Base-by-base conservation (phyloP, 2,888 invertebrate species). In the Brenthis daphne region DNA sequence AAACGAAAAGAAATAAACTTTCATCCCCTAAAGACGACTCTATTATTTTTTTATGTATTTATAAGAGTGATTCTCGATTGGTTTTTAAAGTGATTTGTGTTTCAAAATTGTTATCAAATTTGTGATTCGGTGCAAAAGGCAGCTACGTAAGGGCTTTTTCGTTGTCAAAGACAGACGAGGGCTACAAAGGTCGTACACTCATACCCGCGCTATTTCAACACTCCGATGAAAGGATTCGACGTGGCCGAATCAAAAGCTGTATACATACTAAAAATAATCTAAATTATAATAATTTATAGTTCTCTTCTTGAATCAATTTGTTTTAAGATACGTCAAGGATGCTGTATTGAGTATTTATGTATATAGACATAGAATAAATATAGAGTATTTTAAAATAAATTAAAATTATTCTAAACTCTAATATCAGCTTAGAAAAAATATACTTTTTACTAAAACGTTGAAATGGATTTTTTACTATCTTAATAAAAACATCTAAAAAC, bases 111-210 rank as follows among this genome's bases (percentile, higher is more conserved):
- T 82, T 79, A 80, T 82, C 78, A 81, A 81, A 81, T 84, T 84
- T 84, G 85, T 85, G 83, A 80, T 82, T 76, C 78, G 77, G 76
- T 80, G 82, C 79, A 80, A 82, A 69, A 58, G 67, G 84, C 86
- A 82, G 84, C 86, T 85, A 83, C 85, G 84, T 82, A 82, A 87
- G 84, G 87, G 86, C 84, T 82, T 82, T 82, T 84, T 80, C 80
- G 85, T 83, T 90, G 91, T 91, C 91, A 90, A 80, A 75, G 79
- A 77, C 91, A 91, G 89, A 65, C 79, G 80, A 82, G 83, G 85
- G 86, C 79, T 80, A 82, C 87, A 85, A 84, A 86, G 85, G 82
- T 80, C 82, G 78, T 43, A 79, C 77, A 76, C 77, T 50, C 56
- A 20, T 77, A 77, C 80, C 82, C 82, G 75, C 75, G 77, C 76